Base-by-base conservation (phyloP, 2,113 vertebrate species). In the Dolichotis patagonum region DNA sequence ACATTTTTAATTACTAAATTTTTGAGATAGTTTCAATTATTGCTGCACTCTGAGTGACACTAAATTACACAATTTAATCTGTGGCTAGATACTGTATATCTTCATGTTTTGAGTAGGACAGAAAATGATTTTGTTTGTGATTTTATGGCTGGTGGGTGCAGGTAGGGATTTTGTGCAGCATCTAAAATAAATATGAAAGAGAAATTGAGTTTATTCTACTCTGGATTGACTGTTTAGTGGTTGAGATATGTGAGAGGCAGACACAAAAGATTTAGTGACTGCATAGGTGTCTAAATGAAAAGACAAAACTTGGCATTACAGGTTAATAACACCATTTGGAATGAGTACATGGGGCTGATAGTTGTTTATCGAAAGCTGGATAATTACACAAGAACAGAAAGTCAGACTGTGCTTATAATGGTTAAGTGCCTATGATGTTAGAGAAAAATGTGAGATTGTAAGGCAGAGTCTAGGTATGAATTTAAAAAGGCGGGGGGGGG, bases 111-210 rank as follows among this genome's bases (percentile, higher is more conserved):
- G 46, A 93, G 28, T 78, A 26, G 92, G 22, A 35, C 75, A 89
- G n/a, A n/a, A 96, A 96, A 86, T 32, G 7, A 49, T 90, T 91
- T 88, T 28, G 49, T 82, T 52, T 85, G 71, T 85, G 38, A 52
- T 82, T 80, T 84, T 65, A 4, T 80, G 75, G 32, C 30, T 28
- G 2, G 6, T 41, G n/a, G 22, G 38, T 43, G 10, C 26, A n/a
- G 16, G 7, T 78, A 7, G 22, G 13, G 10, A 71, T 67, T 96
- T 30, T 88, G 87, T 71, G 8, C n/a, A 90, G 16, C 30, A 87
- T 30, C 16, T 11, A 38, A 12, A 28, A 32, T 91, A 85, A 81
- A 90, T 38, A 69, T 35, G 63, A 92, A 93, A 85, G 1, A 30
- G 19, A 90, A 38, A 19, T 81, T 80, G 82, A 92, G 13, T 58